phyloP scores from a whole-genome alignment of 2,113 vertebrate species.

The Pica pica region DNA sequence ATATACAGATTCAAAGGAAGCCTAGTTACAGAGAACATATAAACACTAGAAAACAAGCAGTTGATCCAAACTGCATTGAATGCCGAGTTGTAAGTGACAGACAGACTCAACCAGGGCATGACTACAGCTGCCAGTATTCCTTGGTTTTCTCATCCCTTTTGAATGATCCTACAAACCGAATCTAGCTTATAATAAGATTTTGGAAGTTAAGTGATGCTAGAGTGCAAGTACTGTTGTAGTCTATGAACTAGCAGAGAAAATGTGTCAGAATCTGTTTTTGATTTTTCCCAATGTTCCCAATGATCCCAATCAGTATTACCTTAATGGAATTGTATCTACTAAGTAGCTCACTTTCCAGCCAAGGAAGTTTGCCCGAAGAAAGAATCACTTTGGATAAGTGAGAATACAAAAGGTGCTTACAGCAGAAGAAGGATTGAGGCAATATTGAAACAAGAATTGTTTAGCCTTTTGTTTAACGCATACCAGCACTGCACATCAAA shows the following conservation, averaged over 20 bases:
- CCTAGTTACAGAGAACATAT: not conserved
- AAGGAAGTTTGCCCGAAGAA: not conserved
- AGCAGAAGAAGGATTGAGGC: not conserved
- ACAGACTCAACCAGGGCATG: not conserved
- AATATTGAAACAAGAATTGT: not conserved
- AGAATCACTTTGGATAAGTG: not conserved
- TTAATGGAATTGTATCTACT: not conserved
- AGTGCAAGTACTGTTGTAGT: not conserved
- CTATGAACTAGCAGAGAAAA: not conserved
- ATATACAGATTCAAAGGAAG: not conserved
- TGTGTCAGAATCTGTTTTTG: not conserved
- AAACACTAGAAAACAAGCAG: not conserved
- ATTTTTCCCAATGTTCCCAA: not conserved
- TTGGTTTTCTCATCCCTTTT: not conserved
- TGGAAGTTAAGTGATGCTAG: not conserved
- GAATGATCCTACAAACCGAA: not conserved
- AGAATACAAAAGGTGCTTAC: not conserved
- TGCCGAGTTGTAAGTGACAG: not conserved
- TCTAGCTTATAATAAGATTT: not conserved
- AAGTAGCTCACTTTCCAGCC: not conserved
- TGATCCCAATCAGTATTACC: not conserved
- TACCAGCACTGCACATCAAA: not conserved
- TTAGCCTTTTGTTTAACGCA: not conserved
- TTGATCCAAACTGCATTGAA: not conserved
- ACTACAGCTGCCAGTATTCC: not conserved